These are phyloP conservation scores for Drosophila fungiperda DNA, from an alignment of 2,888 invertebrate species.

Conservation along the genomic window DNA sequence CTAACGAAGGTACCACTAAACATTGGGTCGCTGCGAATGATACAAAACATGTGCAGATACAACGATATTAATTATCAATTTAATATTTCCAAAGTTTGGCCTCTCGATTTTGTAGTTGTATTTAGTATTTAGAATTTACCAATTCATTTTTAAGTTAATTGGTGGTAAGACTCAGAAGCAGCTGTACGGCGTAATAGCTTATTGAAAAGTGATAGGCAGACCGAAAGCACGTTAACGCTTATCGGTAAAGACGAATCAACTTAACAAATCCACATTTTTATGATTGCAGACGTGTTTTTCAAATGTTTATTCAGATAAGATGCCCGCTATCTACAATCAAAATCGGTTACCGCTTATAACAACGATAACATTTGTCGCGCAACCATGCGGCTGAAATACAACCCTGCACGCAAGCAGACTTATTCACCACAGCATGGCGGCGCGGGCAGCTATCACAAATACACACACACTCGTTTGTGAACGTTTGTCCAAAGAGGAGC, in stretches of 20 bases:
- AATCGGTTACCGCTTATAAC: slow-evolving; percentile 6
- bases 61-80: slow-evolving; percentile 7
- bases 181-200: slow-evolving; percentile 58
- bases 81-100: background rate
- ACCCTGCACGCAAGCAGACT: slow-evolving; percentile 41
- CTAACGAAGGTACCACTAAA: slow-evolving; percentile 85
- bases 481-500: slow-evolving; percentile 69
- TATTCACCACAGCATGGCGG: slow-evolving; percentile 80
- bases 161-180: slow-evolving; percentile 27
- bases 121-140: slow-evolving; percentile 44
- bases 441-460: slow-evolving; percentile 62
- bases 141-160: slow-evolving; percentile 52
- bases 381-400: slow-evolving; percentile 42
- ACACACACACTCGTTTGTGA: slow-evolving; percentile 61
- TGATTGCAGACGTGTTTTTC: slow-evolving; percentile 38
- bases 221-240: slow-evolving; percentile 32
- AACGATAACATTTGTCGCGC: slow-evolving; percentile 36
- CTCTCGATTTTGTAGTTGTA: slow-evolving; percentile 62
- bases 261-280: slow-evolving; percentile 48
- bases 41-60: slow-evolving; percentile 14
- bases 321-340: slow-evolving; percentile 37
- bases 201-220: slow-evolving; percentile 43
- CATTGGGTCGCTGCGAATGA: slow-evolving; percentile 84
- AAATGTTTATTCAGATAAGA: slow-evolving; percentile 60
- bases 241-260: slow-evolving; percentile 35